Conservation (phyloP, 2,113 vertebrate genomes). For the Chloebia gouldiae region DNA sequence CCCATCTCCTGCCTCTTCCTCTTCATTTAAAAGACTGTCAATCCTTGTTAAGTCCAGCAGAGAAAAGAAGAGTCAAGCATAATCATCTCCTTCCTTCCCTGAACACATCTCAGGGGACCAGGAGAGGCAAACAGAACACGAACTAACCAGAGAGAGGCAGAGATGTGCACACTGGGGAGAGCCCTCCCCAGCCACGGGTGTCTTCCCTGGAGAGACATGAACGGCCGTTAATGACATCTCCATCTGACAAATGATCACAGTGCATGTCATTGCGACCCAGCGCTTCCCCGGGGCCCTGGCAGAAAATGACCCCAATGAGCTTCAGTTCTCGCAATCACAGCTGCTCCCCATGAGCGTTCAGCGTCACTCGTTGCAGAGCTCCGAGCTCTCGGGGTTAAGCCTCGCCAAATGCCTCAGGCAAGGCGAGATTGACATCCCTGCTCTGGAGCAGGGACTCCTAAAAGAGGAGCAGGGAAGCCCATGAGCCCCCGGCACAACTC, state of each 20-base stretch:
- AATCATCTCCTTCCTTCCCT: neutral
- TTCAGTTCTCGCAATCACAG: neutral
- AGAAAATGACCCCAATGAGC: conserved; percentile 16
- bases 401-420: neutral
- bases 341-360: neutral
- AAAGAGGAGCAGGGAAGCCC: neutral
- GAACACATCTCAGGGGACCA: neutral
- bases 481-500: neutral
- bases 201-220: neutral
- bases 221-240: neutral
- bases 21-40: neutral
- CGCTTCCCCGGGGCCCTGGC: neutral
- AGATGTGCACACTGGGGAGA: neutral
- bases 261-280: neutral
- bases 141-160: neutral
- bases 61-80: neutral
- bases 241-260: conserved; percentile 17
- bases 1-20: neutral
- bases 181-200: neutral
- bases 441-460: neutral
- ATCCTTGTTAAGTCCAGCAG: neutral
- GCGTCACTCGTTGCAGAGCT: neutral
- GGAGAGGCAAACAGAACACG: neutral
- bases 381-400: neutral
- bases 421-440: neutral